phyloP scores from a whole-genome alignment of 2,797 vertebrate species.

The Acanthurus lineatus region DNA sequence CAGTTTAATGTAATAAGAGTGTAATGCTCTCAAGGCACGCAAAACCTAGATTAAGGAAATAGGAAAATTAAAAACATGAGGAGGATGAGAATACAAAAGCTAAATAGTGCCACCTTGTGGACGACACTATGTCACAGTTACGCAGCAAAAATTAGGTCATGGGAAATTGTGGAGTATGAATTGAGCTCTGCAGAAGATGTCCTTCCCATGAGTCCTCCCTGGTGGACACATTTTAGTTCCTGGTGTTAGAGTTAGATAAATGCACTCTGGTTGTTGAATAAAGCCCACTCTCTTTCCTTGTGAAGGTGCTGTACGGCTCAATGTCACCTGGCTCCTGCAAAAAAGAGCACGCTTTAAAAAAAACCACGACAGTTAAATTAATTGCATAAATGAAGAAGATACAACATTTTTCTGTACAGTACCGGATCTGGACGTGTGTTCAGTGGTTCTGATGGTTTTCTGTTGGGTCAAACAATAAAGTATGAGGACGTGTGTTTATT shows the following conservation, averaged over 20 bases:
- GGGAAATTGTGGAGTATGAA: fast-evolving
- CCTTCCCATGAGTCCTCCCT: background rate
- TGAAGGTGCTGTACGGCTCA: conserved; percentile 53
- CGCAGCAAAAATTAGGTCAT: background rate
- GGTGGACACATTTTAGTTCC: background rate
- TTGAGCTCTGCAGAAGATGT: background rate
- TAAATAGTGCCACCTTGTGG: conserved; percentile 16
- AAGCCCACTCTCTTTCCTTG: conserved; percentile 6
- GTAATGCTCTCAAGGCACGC: too few species aligned
- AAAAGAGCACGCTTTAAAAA: background rate
- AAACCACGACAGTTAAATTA: background rate
- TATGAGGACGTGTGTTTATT: fast-evolving
- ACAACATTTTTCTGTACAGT: background rate
- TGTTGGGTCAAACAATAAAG: conserved; percentile 11
- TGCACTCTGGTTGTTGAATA: conserved; percentile 20
- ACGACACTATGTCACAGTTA: background rate
- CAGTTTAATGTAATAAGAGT: background rate
- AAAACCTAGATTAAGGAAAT: too few species aligned
- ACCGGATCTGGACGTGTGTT: background rate
- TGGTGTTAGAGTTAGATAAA: fast-evolving
- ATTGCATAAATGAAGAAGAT: fast-evolving
- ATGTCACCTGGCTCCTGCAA: conserved; percentile 27
- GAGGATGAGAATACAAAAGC: background rate
- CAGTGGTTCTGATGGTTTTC: background rate
- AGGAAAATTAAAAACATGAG: background rate